Base-by-base conservation (phyloP, 2,113 vertebrate genomes). In the Chloropsis hardwickii region DNA sequence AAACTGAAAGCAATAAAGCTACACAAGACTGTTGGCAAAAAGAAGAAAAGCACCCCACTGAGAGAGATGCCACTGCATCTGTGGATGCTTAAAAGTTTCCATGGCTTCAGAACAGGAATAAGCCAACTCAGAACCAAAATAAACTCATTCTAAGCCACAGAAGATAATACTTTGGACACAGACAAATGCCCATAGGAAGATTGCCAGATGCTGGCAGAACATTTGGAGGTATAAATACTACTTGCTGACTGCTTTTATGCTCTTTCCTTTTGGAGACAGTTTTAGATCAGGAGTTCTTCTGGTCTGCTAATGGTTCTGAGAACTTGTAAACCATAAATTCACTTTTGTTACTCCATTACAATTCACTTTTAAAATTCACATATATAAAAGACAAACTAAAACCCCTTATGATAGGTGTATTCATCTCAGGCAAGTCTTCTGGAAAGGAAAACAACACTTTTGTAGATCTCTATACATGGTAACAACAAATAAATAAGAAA, bases 201-300 rank as follows among this genome's bases (percentile, higher is more conserved):
- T 0, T 94, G 93, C 67, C 84, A 96, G 72, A 57, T 35, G 28
- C 92, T 93, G 96, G 94, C 95, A 93, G 95, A 92, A 95, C 94
- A 94, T 69, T 88, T 5, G 3, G 70, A 85, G 21, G 50, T 48
- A 88, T 53, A 93, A 95, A 82, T 16, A 35, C 31, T 37, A 14
- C 50, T 87, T 80, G 62, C 23, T 69, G 40, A 76, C 28, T 69
- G 70, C 78, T 90, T 91, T 96, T 88, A 86, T 48, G 45, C 29
- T 65, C 74, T 76, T 79, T 51, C 33, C 17, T 85, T 84, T 69
- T 25, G 37, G 48, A 87, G 48, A 48, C 14, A 10, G 22, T 47
- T 90, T 60, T 50, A 72, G 31, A 67, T 39, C 27, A 95, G 29
- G 31, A 27, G 3, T 35, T 81, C 39, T 66, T 76, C 47, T 70